A percentile compares a stretch with the other conserved stretches of the same genome.
Evolutionary conservation across 1,140 invertebrate genomes (phyloP).

Genomic region (Cyclargus thomasi): DNA sequence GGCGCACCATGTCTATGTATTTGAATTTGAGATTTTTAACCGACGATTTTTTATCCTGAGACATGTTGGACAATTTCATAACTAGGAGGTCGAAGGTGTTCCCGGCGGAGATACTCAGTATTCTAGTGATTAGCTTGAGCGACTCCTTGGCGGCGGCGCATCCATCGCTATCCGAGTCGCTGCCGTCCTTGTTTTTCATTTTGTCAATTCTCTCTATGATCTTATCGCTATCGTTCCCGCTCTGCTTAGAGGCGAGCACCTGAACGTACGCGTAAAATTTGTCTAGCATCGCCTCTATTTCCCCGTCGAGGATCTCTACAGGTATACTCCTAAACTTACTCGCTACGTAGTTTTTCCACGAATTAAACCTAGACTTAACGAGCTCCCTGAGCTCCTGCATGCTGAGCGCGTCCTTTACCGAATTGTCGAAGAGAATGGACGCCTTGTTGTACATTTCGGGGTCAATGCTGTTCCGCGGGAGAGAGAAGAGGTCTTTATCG

Average conservation of each 20-base stretch:
- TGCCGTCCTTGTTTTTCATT: constrained; percentile 33
- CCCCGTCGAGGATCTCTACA: constrained; percentile 50
- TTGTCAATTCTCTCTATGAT: constrained; percentile 52
- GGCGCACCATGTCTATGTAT: constrained; percentile 51
- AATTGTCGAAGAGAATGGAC: constrained; percentile 54
- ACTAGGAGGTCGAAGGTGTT: constrained; percentile 58
- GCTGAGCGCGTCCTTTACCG: constrained; percentile 54
- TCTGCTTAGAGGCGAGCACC: constrained; percentile 51
- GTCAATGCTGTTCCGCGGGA: constrained; percentile 45
- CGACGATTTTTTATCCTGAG: constrained; percentile 46
- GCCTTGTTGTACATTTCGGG: constrained; percentile 53
- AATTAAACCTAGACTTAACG: constrained; percentile 49
- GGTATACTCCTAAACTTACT: constrained; percentile 60
- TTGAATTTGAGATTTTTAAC: constrained; percentile 59
- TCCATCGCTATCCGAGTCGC: constrained; percentile 39
- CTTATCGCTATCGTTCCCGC: constrained; percentile 43
- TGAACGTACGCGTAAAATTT: constrained; percentile 62
- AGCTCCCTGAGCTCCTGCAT: constrained; percentile 57
- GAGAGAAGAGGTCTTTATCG: constrained; percentile 37
- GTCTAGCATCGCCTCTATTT: constrained; percentile 54
- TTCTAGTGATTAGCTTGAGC: constrained; percentile 48
- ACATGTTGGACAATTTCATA: constrained; percentile 56
- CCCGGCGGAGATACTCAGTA: constrained; percentile 46
- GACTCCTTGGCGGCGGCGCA: constrained; percentile 47
- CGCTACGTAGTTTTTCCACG: constrained; percentile 56